Base-by-base conservation (phyloP, 1,140 invertebrate species). In the Drosophila athabasca region DNA sequence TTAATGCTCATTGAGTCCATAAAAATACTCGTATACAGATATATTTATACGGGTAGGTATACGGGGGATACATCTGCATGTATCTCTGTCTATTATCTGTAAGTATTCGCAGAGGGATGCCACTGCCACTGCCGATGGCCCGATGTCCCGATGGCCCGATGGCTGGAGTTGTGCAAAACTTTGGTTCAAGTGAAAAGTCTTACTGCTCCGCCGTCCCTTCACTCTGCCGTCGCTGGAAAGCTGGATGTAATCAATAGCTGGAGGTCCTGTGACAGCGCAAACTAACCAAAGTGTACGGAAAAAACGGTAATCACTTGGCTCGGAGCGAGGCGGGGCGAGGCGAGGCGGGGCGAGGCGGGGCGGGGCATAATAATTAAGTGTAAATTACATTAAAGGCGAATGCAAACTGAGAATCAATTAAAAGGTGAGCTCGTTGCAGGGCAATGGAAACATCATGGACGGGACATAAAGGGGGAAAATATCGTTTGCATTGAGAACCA, bases 281-380 rank as follows among this genome's bases (percentile, higher is more conserved):
- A 52, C 31, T 35, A 54, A 49, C 51, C 60, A 50, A 19, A 58
- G 31, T 35, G 9, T 35, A 11, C 9, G 9, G 45, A 50, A 17
- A 69, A 61, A 67, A 35, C 19, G 24, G 11, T 39, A 66, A 61
- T 72, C 58, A 62, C 69, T 70, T 70, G 61, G 58, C 51, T 15
- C 26, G 54, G 44, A 53, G 44, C 31, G 31, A 59, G 35, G 52
- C 17, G 17, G 17, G 17, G 17, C 17, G 31, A 59, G 35, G 52
- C 45, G 59, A 60, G 51, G 69, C 49, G n/a, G n/a, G 35, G 52
- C 17, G 17, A 1, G 17, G 17, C 17, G 31, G 54, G 35, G 52
- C 45, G 59, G 65, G 51, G 69, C 49, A 52, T 60, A n/a, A 67
- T 62, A 68, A 62, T 76, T 58, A 74, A 35, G 55, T 66, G 75